A percentile compares a stretch with the other conserved stretches of the same genome.
Conservation (phyloP, 2,888 invertebrate genomes). For the Thumatha senex region DNA sequence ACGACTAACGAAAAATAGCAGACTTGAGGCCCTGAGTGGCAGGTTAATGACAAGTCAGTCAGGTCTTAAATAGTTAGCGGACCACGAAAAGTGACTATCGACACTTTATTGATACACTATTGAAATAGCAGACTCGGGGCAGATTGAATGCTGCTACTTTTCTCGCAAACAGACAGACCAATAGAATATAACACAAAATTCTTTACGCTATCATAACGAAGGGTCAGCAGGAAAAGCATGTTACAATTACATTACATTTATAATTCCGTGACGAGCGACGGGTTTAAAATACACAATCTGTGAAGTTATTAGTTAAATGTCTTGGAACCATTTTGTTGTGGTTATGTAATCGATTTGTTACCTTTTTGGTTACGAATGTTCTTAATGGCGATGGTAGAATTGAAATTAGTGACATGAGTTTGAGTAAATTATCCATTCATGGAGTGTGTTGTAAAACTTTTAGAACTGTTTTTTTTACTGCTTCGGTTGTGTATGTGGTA, state of each 20-base stretch:
- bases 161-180: background rate
- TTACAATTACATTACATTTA: constrained; percentile 9
- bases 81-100: too few species aligned
- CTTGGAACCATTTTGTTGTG: background rate
- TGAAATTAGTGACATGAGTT: background rate
- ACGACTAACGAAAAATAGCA: too few species aligned
- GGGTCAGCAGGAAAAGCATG: constrained; percentile 9
- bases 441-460: too few species aligned
- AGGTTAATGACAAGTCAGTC: too few species aligned
- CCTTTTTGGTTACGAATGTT: constrained; percentile 1
- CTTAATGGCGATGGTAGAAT: background rate
- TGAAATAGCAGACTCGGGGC: too few species aligned
- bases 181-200: constrained; percentile 1
- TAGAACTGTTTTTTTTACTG: too few species aligned
- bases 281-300: constrained; percentile 1
- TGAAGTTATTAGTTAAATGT: background rate
- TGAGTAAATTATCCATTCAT: constrained; percentile 1
- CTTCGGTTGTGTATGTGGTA: too few species aligned
- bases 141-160: background rate
- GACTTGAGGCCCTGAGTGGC: too few species aligned
- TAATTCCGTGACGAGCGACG: constrained; percentile 11
- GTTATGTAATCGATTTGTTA: constrained; percentile 3
- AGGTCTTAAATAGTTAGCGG: too few species aligned
- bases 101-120: too few species aligned
- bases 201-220: constrained; percentile 11